A percentile compares a stretch with the other conserved stretches of the same genome.
phyloP scores from a whole-genome alignment of 2,113 vertebrate genomes.

The Calidris pygmaea region DNA sequence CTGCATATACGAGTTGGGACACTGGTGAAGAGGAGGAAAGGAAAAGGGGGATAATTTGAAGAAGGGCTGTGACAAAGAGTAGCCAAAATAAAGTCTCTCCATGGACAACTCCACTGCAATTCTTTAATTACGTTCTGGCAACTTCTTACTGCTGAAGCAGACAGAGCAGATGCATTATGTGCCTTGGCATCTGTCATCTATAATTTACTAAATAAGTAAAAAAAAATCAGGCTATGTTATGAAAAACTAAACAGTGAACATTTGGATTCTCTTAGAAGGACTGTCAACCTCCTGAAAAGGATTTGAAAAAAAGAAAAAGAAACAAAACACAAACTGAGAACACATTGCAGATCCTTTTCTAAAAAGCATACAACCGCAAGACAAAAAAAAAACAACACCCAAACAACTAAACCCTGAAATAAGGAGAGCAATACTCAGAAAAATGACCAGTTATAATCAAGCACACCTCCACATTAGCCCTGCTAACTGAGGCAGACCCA shows the following conservation, averaged over 20 bases:
- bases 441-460: neutral
- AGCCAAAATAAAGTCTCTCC: constrained; percentile 25
- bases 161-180: constrained; percentile 19
- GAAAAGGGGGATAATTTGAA: neutral
- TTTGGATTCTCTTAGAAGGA: constrained; percentile 51
- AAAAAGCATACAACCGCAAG: neutral
- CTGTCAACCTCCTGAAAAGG: neutral
- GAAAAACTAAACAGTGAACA: constrained; percentile 43
- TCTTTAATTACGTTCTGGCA: constrained; percentile 57
- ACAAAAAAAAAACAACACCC: neutral
- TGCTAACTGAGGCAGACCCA: neutral
- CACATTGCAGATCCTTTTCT: neutral
- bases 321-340: neutral
- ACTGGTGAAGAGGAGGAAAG: neutral
- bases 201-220: constrained; percentile 59
- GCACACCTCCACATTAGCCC: neutral
- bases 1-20: neutral
- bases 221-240: constrained; percentile 38
- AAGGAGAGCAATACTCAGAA: neutral
- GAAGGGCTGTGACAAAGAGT: neutral
- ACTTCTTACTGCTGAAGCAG: neutral
- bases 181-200: constrained; percentile 53
- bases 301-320: neutral
- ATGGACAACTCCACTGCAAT: constrained; percentile 9
- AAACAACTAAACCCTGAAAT: neutral